Evolutionary conservation across 2,888 invertebrate species (phyloP).

Genomic region (Leptothorax acervorum): DNA sequence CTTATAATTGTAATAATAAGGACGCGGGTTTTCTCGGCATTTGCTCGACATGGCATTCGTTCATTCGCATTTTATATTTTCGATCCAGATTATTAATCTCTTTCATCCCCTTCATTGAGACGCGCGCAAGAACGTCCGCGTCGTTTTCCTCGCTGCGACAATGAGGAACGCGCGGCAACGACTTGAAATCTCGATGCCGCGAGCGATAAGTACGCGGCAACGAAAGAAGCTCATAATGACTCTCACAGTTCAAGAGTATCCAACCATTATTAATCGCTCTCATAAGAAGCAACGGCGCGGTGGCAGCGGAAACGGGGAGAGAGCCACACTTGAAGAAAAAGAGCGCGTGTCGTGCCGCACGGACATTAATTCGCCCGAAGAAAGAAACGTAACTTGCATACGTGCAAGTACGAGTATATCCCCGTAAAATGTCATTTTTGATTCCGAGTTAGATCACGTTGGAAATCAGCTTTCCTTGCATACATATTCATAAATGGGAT

Average conservation of each 20-base stretch:
- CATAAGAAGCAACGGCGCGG: conserved; percentile 39
- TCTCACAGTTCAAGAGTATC: conserved; percentile 36
- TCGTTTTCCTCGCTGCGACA: conserved; percentile 31
- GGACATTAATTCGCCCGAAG: conserved; percentile 71
- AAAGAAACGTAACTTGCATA: conserved; percentile 51
- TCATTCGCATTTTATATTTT: conserved; percentile 6
- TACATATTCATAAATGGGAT: conserved; percentile 84
- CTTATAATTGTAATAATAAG: background rate
- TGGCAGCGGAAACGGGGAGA: conserved; percentile 24
- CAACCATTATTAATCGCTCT: conserved; percentile 43
- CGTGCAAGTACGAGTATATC: conserved; percentile 54
- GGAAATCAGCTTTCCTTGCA: conserved; percentile 69
- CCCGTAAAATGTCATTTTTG: conserved; percentile 70
- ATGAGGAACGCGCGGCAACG: conserved; percentile 4
- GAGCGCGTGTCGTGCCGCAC: conserved; percentile 73
- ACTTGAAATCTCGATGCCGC: conserved; percentile 36
- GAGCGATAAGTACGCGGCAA: conserved; percentile 1
- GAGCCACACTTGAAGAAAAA: conserved; percentile 59
- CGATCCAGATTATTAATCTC: conserved; percentile 6
- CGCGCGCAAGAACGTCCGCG: conserved; percentile 14
- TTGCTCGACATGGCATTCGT: background rate
- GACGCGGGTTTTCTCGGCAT: background rate
- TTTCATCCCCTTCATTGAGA: background rate
- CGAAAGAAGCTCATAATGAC: conserved; percentile 48
- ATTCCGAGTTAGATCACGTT: conserved; percentile 66